A percentile compares a stretch with the other conserved stretches of the same genome.
phyloP scores from a whole-genome alignment of 1,140 invertebrate genomes.

The Drosophila baimaii region DNA sequence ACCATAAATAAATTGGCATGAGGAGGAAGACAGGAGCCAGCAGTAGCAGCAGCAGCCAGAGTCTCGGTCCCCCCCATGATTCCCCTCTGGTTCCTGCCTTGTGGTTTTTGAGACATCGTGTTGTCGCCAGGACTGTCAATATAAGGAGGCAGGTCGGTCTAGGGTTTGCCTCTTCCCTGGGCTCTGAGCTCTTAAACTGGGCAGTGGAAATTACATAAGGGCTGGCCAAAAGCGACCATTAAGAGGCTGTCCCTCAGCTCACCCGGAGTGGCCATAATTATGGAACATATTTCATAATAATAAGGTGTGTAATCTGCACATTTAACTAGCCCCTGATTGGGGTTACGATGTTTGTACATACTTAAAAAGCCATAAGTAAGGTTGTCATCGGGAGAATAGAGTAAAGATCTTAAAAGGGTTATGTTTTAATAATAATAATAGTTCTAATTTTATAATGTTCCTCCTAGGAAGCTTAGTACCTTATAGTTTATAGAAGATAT shows the following conservation, averaged over 20 bases:
- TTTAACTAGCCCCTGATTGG: slow-evolving; percentile 61
- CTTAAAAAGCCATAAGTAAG: slow-evolving; percentile 59
- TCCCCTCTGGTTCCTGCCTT: not conserved
- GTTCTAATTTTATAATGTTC: too few relatives aligned
- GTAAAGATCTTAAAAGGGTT: not conserved
- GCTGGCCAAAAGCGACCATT: slow-evolving; percentile 47
- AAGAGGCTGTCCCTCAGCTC: slow-evolving; percentile 62
- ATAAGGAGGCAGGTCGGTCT: slow-evolving; percentile 45
- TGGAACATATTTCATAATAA: slow-evolving; percentile 78
- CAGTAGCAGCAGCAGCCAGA: slow-evolving; percentile 27
- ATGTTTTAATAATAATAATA: too few relatives aligned
- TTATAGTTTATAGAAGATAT: not conserved
- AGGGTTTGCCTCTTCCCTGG: slow-evolving; percentile 40
- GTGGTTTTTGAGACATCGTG: slow-evolving; percentile 33
- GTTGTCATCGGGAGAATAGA: slow-evolving; percentile 21
- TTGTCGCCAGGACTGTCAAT: slow-evolving; percentile 62
- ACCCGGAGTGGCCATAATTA: slow-evolving; percentile 64
- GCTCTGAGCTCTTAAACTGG: slow-evolving; percentile 23
- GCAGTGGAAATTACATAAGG: slow-evolving; percentile 74
- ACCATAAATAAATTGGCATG: slow-evolving; percentile 83
- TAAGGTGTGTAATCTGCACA: slow-evolving; percentile 78
- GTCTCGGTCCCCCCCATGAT: slow-evolving; percentile 3
- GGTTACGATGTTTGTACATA: slow-evolving; percentile 48
- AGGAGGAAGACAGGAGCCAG: slow-evolving; percentile 78
- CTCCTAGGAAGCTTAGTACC: too few relatives aligned